phyloP scores from a whole-genome alignment of 2,797 vertebrate species.

The Spinus olivaceus region DNA sequence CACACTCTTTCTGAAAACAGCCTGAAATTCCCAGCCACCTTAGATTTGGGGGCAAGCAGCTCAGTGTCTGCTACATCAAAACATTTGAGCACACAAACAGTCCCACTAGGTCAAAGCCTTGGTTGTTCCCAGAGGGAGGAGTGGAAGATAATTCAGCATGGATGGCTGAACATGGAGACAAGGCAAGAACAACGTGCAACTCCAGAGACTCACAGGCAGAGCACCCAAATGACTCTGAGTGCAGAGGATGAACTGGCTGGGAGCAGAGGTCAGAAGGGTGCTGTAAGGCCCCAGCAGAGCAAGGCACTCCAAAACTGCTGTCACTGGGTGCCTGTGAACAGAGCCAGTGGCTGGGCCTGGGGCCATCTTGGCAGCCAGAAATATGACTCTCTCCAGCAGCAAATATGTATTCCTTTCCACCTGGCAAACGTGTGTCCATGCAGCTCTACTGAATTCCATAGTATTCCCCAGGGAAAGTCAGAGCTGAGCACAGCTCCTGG shows the following conservation, averaged over 20 bases:
- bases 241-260: background rate
- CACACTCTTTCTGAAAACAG: background rate
- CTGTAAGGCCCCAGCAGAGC: background rate
- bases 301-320: background rate
- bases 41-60: background rate
- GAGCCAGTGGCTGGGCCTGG: background rate
- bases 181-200: background rate
- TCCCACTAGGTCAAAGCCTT: slow-evolving; percentile 19
- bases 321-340: fast-evolving
- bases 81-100: background rate
- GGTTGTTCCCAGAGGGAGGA: slow-evolving; percentile 14
- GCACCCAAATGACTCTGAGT: background rate
- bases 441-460: fast-evolving
- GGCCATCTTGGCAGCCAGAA: fast-evolving
- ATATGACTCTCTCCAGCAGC: background rate
- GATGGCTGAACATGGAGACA: slow-evolving; percentile 6
- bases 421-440: fast-evolving
- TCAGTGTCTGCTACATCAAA: background rate
- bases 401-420: background rate
- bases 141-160: slow-evolving; percentile 12
- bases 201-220: background rate
- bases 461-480: background rate
- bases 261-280: background rate
- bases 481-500: background rate
- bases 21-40: background rate